Evolutionary conservation across 2,888 invertebrate genomes (phyloP), one percentile per base, ranked within the genome.

Genomic region (Sarcophaga subvicina): DNA sequence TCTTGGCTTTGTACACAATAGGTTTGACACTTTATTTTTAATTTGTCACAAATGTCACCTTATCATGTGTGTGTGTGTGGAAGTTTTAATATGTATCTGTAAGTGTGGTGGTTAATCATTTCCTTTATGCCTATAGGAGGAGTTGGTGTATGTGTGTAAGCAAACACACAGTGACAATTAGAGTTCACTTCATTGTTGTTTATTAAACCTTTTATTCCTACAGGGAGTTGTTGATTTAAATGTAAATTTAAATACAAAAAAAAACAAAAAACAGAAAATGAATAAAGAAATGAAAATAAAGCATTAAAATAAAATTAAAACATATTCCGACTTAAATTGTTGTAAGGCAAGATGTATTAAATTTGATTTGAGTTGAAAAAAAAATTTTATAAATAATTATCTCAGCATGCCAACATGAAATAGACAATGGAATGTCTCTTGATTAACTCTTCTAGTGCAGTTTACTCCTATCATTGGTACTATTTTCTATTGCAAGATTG

Each of bases 21-120:
- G 88, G 86, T 85, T 85, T 88, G 88, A 88, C 88, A 86, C 88
- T 88, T 88, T 88, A 88, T 88, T 88, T 88, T 88, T 88, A 88
- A 88, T 88, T 88, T 88, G 88, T 88, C 87, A 87, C 88, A 88
- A 88, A 85, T 80, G 88, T 75, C 88, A 88, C 83, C 85, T 87
- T 77, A 83, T 81, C 69, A 72, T 54, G 54, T 47, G 63, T 71
- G 54, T 54, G 25, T 60, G 80, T 45, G 20, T 75, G 62, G 66
- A 25, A 62, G 47, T 54, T 14, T 8, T 2, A 8, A 37, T 37
- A 37, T 37, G 4, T 60, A 10, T 37, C 14, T 54, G 82, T 20
- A 45, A 67, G 14, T 59, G 64, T 71, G 63, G 62, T 63, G 49
- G 63, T 54, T 25, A 64, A 78, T 80, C 60, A 64, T 17, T 78